Evolutionary conservation across 1,140 invertebrate species (phyloP), one percentile per base, ranked within the genome.

Genomic region (Drosophila sp.): DNA sequence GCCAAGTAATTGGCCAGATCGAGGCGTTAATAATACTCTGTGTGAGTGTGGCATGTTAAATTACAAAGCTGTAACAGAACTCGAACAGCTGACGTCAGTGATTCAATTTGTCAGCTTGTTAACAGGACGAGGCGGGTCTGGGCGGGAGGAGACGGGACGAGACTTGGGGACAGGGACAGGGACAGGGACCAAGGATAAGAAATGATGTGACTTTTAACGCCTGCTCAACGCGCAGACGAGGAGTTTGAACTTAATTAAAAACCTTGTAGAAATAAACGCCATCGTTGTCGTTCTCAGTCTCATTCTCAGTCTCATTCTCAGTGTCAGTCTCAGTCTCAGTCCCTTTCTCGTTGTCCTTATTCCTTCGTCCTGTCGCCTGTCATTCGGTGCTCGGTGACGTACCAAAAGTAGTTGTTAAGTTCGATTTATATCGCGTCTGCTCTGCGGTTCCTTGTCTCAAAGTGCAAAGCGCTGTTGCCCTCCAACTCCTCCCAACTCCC

Each of bases 211-310:
- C 81, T 90, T 87, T 90, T 90, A 87, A 65, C 86, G 87, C 73
- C 73, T 75, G 50, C 72, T 38, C 45, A 38, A 11, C 57, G 45
- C 14, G 45, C 54, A 41, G 34, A 53, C 38, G 32, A 54, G 6
- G 41, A 66, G 64, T 82, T 84, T 72, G 79, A 82, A 84, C 87
- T 90, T 90, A 90, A 90, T 90, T 90, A 90, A 90, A 90, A 90
- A 75, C 76, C 82, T 86, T 86, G 86, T 90, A 72, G 72, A 65
- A 77, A 75, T 81, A 86, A 86, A 70, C 76, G 62, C 18, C 45
- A 16, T 16, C 50, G 57, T 45, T 48, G 53, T 21, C 70, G 14
- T 7, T 7, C 16, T 50, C 58, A 36, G 54, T 27, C 36, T 32
- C 50, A 54, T 25, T 41, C 27, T 29, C 27, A 5, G 27, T 29